Evolutionary conservation across 2,113 vertebrate species (phyloP).

Genomic region (Seriola quinqueradiata): DNA sequence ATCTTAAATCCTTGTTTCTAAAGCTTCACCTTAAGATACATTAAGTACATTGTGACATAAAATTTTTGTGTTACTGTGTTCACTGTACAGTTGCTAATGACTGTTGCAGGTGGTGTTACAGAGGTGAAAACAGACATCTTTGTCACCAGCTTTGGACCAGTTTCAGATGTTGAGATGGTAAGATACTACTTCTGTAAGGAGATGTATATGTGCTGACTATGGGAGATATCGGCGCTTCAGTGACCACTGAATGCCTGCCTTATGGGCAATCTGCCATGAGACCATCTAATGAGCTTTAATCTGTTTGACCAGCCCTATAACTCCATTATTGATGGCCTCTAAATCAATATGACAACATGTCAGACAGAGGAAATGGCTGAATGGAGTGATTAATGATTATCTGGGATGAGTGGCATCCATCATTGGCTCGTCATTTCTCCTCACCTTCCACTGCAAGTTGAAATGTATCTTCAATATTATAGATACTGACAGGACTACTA

Average conservation of each 20-base stretch:
- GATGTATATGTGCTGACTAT: slow-evolving; percentile 32
- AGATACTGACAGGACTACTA: background rate
- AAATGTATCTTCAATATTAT: slow-evolving; percentile 29
- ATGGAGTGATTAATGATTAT: slow-evolving; percentile 76
- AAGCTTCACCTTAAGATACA: background rate
- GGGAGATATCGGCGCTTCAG: slow-evolving; percentile 46
- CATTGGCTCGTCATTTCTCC: slow-evolving; percentile 57
- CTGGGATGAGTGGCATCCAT: slow-evolving; percentile 72
- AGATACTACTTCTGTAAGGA: slow-evolving; percentile 43
- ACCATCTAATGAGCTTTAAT: slow-evolving; percentile 78
- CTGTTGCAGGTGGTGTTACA: slow-evolving; percentile 80
- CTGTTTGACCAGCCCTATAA: slow-evolving; percentile 75
- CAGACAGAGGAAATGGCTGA: slow-evolving; percentile 66
- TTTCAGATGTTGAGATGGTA: slow-evolving; percentile 88
- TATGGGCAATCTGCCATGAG: slow-evolving; percentile 72
- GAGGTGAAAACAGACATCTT: slow-evolving; percentile 89
- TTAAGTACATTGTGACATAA: background rate
- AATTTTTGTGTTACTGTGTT: background rate
- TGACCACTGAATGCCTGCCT: slow-evolving; percentile 59
- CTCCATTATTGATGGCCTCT: slow-evolving; percentile 74
- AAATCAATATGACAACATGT: slow-evolving; percentile 81
- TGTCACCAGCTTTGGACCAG: slow-evolving; percentile 88
- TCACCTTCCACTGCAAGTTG: slow-evolving; percentile 55
- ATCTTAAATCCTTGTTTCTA: background rate
- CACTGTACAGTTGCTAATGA: slow-evolving; percentile 12